Evolutionary conservation across 1,140 invertebrate species (phyloP).

Genomic region (Cepaea nemoralis): DNA sequence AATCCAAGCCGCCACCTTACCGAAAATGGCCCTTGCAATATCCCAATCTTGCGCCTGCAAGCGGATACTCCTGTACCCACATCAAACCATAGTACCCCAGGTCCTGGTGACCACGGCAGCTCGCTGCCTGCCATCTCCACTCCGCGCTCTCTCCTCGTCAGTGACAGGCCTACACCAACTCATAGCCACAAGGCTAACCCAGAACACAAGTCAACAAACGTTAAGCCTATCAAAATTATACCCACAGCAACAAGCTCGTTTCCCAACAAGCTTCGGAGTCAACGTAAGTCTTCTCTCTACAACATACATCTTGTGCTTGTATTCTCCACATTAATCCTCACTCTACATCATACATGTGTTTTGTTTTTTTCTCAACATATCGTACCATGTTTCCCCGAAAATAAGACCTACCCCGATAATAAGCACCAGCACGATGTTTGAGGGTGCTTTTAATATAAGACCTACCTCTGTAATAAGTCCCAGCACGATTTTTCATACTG

Average conservation of each 20-base stretch:
- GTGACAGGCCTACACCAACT: neutral
- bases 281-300: too few species aligned
- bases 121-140: constrained; percentile 26
- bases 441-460: too few species aligned
- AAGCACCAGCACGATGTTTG: too few species aligned
- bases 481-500: too few species aligned
- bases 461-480: too few species aligned
- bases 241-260: constrained; percentile 22
- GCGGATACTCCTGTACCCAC: constrained; percentile 60
- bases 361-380: too few species aligned
- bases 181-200: neutral
- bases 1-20: constrained; percentile 25
- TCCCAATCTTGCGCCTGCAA: constrained; percentile 62
- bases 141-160: neutral
- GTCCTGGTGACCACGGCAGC: constrained; percentile 35
- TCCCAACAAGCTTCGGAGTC: constrained; percentile 29
- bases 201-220: neutral
- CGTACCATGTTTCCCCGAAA: too few species aligned
- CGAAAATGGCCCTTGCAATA: constrained; percentile 42
- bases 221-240: neutral
- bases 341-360: too few species aligned
- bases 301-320: too few species aligned
- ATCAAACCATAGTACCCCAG: constrained; percentile 53
- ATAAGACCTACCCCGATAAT: too few species aligned
- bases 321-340: too few species aligned